These are phyloP conservation scores for Heliconius hortense DNA, from an alignment of 2,888 invertebrate species.

Conservation along the genomic window DNA sequence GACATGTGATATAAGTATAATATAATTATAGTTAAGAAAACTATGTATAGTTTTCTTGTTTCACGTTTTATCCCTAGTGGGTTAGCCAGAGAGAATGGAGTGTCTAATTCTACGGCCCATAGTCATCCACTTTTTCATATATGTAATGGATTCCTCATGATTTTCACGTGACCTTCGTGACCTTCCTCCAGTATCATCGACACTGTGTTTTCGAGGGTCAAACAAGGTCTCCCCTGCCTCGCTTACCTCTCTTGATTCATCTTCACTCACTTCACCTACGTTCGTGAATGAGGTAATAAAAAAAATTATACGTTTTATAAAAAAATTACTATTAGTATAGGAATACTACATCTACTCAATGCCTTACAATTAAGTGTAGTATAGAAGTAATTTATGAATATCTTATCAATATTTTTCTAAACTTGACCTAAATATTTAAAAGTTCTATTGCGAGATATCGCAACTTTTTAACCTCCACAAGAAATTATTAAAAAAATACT, in stretches of 20 bases:
- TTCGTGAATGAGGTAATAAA: no score
- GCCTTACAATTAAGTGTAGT: constrained; percentile 3
- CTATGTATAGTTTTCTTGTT: no score
- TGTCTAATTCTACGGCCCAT: no score
- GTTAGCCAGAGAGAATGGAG: no score
- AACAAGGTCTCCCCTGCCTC: neutral
- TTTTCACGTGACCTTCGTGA: neutral
- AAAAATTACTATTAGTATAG: no score
- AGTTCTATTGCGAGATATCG: constrained; percentile 7
- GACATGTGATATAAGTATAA: no score
- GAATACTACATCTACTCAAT: neutral
- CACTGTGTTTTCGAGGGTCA: no score
- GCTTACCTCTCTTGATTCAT: neutral
- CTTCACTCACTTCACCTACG: neutral
- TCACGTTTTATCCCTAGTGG: no score
- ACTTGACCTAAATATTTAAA: constrained; percentile 33
- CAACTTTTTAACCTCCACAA: constrained; percentile 26
- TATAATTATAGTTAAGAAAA: no score
- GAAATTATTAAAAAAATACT: constrained; percentile 21
- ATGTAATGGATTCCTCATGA: neutral
- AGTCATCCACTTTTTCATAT: neutral
- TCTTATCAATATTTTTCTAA: constrained; percentile 21
- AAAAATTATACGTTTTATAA: neutral
- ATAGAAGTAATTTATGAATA: neutral
- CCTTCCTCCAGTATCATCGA: no score